Base-by-base conservation (phyloP, 2,888 invertebrate species). In the Arge pagana region DNA sequence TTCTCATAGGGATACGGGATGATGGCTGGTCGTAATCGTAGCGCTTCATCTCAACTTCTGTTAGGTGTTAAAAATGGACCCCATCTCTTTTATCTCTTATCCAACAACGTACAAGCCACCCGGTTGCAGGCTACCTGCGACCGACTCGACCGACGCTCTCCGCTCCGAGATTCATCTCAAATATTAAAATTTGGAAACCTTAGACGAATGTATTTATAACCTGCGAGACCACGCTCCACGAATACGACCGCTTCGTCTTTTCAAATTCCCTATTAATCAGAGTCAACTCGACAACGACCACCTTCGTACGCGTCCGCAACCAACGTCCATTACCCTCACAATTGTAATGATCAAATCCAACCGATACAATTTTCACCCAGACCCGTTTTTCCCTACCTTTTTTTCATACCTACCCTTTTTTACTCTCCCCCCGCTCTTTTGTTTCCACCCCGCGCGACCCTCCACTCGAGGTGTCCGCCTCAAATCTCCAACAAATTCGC, bases 41-140 rank as follows among this genome's bases (percentile, higher is more conserved):
- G 54, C 54, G 55, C 57, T 56, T 62, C 65, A 71, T 71, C 71
- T 71, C 58, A 70, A 71, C 71, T 71, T 66, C 70, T 68, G 68
- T 69, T 64, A 65, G 69, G 67, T 70, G 68, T 70, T 68, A 70
- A 70, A 69, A 71, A 71, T 71, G 69, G 60, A 59, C 61, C 61
- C 67, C 58, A 61, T 60, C 61, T 55, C 64, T 56, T 66, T 66
- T 66, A 67, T 68, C 67, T 64, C 60, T 58, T 61, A 54, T 35
- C 50, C 39, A 39, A 48, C 50, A 52, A 53, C 52, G n/a, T 23
- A 24, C 23, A 10, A 11, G 23, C 24, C n/a, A n/a, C n/a, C n/a
- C n/a, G n/a, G 8, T 52, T 45, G 28, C 23, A n/a, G 15, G 21
- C 33, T 41, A 41, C 43, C 41, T 23, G n/a, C n/a, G n/a, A n/a